phyloP scores from a whole-genome alignment of 1,140 invertebrate genomes.

The Musca domestica region DNA sequence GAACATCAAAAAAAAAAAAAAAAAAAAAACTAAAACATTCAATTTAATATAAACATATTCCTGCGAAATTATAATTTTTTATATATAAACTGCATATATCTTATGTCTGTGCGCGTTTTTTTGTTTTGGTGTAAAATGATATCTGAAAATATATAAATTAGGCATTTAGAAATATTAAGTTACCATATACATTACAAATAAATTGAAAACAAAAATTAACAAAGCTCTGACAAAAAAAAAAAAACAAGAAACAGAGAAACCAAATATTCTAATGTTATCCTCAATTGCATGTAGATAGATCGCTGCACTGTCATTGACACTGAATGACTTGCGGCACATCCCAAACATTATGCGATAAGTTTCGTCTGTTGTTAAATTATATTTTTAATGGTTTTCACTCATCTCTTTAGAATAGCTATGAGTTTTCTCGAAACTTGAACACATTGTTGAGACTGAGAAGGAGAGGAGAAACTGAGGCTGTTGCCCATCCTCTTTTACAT shows the following conservation, averaged over 20 bases:
- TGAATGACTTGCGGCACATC: not conserved
- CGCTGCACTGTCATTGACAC: conserved; percentile 11
- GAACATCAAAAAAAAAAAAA: not conserved
- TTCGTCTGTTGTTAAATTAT: too few species aligned
- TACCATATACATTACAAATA: conserved; percentile 14
- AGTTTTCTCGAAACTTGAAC: too few species aligned
- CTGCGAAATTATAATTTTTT: conserved; percentile 7
- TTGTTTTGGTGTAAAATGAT: not conserved
- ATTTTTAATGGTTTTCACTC: too few species aligned
- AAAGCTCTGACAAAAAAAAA: conserved; percentile 3
- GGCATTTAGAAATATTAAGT: conserved; percentile 9
- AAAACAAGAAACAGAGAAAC: not conserved
- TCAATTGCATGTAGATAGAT: not conserved
- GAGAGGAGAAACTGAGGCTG: too few species aligned
- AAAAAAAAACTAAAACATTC: not conserved
- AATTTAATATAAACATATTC: not conserved
- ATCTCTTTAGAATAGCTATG: too few species aligned
- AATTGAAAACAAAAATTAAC: conserved; percentile 12
- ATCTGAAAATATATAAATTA: conserved; percentile 10
- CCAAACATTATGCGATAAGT: not conserved
- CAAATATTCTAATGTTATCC: too few species aligned
- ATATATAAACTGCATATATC: conserved; percentile 1
- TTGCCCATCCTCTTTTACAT: too few species aligned
- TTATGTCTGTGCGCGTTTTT: not conserved
- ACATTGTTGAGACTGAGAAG: too few species aligned